These are phyloP conservation scores for Stegodyphus mimosarum DNA, from an alignment of 1,140 invertebrate species.

Conservation along the genomic window DNA sequence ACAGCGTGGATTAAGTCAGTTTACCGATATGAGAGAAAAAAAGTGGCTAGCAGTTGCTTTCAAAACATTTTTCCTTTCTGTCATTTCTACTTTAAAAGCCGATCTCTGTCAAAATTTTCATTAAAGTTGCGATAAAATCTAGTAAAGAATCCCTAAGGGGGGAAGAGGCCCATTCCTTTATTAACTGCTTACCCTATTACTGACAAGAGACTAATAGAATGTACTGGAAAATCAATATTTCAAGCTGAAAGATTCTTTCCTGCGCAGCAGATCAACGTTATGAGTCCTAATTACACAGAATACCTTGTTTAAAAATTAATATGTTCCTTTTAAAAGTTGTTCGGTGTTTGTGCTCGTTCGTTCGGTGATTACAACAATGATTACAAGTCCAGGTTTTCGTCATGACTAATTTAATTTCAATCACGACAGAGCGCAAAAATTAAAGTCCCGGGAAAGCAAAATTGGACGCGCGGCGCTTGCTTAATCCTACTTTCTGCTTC, in stretches of 20 bases:
- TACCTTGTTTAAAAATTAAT: conserved; percentile 52
- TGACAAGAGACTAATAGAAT: conserved; percentile 46
- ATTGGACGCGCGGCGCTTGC: conserved; percentile 18
- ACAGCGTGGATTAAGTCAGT: not conserved
- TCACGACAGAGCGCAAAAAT: conserved; percentile 36
- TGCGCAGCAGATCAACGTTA: conserved; percentile 40
- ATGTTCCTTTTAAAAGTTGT: conserved; percentile 44
- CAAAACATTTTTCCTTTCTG: conserved; percentile 11
- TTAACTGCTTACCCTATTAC: conserved; percentile 47
- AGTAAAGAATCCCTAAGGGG: conserved; percentile 12
- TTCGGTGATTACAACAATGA: conserved; percentile 41
- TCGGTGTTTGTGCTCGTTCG: conserved; percentile 16
- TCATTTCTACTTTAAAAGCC: conserved; percentile 16
- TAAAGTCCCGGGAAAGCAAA: conserved; percentile 23
- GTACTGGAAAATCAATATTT: conserved; percentile 42
- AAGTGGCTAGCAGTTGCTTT: not conserved
- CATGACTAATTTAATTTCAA: conserved; percentile 59
- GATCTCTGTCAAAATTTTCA: conserved; percentile 46
- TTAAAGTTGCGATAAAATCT: conserved; percentile 35
- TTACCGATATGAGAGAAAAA: conserved; percentile 2
- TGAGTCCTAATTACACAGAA: conserved; percentile 48
- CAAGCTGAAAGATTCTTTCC: conserved; percentile 22
- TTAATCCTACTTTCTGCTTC: conserved; percentile 51
- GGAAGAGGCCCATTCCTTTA: conserved; percentile 25
- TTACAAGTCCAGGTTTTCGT: conserved; percentile 45